A percentile compares a stretch with the other conserved stretches of the same genome.
phyloP scores from a whole-genome alignment of 2,888 invertebrate species.

The Tethea ocularis region DNA sequence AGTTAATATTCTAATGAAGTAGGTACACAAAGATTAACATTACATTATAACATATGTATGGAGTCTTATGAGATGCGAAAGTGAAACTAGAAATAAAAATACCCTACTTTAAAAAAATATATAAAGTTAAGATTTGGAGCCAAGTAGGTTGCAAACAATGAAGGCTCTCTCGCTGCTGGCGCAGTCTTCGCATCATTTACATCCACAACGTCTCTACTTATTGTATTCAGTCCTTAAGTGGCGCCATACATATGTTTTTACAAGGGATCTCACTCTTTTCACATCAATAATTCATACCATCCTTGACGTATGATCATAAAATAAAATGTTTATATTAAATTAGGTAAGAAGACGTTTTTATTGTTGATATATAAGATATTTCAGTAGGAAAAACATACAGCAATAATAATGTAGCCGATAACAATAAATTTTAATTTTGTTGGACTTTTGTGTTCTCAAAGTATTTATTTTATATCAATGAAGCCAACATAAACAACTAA shows the following conservation, averaged over 20 bases:
- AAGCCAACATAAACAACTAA: neutral
- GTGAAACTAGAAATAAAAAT: conserved; percentile 5
- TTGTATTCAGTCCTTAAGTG: conserved; percentile 33
- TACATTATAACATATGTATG: too few relatives aligned
- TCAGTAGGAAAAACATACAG: too few relatives aligned
- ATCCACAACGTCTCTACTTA: conserved; percentile 48
- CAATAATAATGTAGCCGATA: neutral
- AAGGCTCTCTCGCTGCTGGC: conserved; percentile 33
- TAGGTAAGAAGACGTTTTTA: neutral
- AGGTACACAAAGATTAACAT: too few relatives aligned
- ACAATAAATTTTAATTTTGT: neutral
- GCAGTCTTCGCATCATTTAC: conserved; percentile 51
- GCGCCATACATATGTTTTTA: conserved; percentile 34
- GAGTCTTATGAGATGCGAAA: neutral
- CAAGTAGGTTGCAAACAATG: conserved; percentile 69
- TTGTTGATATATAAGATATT: neutral
- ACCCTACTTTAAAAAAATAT: conserved; percentile 48
- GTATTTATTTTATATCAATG: too few relatives aligned
- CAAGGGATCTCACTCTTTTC: conserved; percentile 30
- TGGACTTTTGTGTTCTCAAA: neutral
- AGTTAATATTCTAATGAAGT: too few relatives aligned
- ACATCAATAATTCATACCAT: conserved; percentile 36
- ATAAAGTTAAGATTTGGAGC: conserved; percentile 55
- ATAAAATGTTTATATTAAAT: neutral
- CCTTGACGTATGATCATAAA: conserved; percentile 15